Percentiles rank a stretch among this genome's conserved stretches.
These are phyloP conservation scores for Keiferia lycopersicella DNA, from an alignment of 2,888 invertebrate genomes.

Conservation along the genomic window DNA sequence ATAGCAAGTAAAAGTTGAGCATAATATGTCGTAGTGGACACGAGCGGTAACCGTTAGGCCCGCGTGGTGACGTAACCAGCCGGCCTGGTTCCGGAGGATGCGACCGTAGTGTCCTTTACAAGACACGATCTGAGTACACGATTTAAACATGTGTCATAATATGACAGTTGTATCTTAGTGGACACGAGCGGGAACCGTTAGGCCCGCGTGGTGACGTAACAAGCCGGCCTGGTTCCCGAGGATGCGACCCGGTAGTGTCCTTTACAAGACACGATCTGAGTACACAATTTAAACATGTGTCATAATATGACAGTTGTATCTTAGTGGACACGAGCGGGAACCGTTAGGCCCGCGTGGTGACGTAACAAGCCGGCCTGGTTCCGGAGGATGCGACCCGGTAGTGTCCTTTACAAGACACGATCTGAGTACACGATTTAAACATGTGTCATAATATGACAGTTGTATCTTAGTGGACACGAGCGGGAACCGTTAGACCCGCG, in stretches of 20 bases:
- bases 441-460: neutral
- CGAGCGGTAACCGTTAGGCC: constrained; percentile 64
- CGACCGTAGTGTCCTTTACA: constrained; percentile 29
- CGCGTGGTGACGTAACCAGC: constrained; percentile 60
- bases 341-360: constrained; percentile 62
- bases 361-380: constrained; percentile 54
- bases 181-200: constrained; percentile 62
- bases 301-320: too few species aligned
- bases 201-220: constrained; percentile 60
- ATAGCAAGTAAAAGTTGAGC: constrained; percentile 21
- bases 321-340: constrained; percentile 39
- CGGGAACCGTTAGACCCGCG: too few species aligned
- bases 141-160: constrained; percentile 24
- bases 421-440: neutral
- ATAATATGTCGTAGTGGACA: constrained; percentile 25
- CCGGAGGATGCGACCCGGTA: constrained; percentile 39
- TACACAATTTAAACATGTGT: neutral
- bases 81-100: constrained; percentile 43
- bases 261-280: constrained; percentile 4
- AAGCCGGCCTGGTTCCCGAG: constrained; percentile 43
- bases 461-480: too few species aligned
- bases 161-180: constrained; percentile 24
- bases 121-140: neutral
- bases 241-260: constrained; percentile 35
- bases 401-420: neutral